Conservation (phyloP, 2,113 vertebrate species). For the Salvelinus alpinus region DNA sequence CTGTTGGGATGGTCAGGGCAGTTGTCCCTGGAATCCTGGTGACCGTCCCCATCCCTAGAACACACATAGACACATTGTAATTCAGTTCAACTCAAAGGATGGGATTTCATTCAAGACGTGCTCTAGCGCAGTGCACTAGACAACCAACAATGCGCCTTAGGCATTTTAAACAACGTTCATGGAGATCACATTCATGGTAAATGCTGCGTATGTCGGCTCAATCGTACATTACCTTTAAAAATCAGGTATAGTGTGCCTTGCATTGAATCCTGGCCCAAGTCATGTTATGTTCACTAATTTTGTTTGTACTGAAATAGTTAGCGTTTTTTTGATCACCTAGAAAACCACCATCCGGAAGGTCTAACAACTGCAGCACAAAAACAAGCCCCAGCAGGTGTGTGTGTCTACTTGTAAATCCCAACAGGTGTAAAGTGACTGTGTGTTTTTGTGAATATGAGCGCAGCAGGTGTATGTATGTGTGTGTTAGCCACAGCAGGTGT, state of each 20-base stretch:
- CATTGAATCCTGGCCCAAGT: too few species aligned
- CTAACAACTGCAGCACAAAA: not conserved
- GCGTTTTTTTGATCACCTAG: not conserved
- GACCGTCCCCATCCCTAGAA: constrained; percentile 89
- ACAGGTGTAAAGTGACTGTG: not conserved
- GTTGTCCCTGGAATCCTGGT: constrained; percentile 94
- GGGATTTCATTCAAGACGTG: too few species aligned
- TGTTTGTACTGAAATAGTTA: not conserved
- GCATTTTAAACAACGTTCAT: too few species aligned
- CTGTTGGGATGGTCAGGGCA: constrained; percentile 91
- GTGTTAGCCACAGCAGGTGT: not conserved
- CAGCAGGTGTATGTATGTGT: not conserved
- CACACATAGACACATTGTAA: not conserved
- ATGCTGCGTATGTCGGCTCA: too few species aligned
- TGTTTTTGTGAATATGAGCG: not conserved
- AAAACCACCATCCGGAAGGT: not conserved
- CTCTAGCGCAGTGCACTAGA: too few species aligned
- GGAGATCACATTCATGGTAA: too few species aligned
- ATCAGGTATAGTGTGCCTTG: too few species aligned
- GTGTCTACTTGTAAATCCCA: too few species aligned
- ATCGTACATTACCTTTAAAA: too few species aligned
- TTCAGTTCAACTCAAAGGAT: too few species aligned
- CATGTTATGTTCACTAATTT: not conserved
- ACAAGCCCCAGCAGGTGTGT: not conserved
- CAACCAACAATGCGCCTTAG: too few species aligned